Conservation (phyloP, 2,797 vertebrate genomes). For the Xenentodon cancila region DNA sequence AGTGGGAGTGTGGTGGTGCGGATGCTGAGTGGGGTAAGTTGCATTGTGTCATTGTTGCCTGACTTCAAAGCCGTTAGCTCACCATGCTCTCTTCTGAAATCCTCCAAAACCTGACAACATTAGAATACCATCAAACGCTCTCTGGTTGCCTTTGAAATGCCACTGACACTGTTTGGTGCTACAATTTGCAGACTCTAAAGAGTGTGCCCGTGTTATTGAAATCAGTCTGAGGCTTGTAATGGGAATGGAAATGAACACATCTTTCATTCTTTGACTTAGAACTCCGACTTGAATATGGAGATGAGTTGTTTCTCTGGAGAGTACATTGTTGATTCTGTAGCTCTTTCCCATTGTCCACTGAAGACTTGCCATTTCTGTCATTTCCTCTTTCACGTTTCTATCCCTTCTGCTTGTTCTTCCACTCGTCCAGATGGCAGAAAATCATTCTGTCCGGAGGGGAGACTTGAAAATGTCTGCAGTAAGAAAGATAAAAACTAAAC, state of each 20-base stretch:
- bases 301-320: slow-evolving; percentile 67
- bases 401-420: slow-evolving; percentile 11
- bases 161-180: slow-evolving; percentile 78
- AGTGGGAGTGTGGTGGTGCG: slow-evolving; percentile 24
- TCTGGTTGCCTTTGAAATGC: slow-evolving; percentile 77
- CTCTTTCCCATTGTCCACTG: slow-evolving; percentile 43
- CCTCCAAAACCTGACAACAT: slow-evolving; percentile 77
- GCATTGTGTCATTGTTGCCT: slow-evolving; percentile 74
- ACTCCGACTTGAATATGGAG: slow-evolving; percentile 63
- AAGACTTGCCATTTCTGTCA: slow-evolving; percentile 19
- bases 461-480: slow-evolving; percentile 55
- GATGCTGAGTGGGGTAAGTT: slow-evolving; percentile 52
- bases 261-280: slow-evolving; percentile 75
- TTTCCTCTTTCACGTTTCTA: slow-evolving; percentile 16
- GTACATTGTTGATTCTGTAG: slow-evolving; percentile 66
- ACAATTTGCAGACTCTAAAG: slow-evolving; percentile 77
- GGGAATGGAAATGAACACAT: slow-evolving; percentile 80
- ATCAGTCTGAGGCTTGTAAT: slow-evolving; percentile 82
- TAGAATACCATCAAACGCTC: slow-evolving; percentile 83
- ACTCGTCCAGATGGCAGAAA: slow-evolving; percentile 38
- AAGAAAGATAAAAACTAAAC: slow-evolving; percentile 45
- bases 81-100: slow-evolving; percentile 60
- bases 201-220: slow-evolving; percentile 77
- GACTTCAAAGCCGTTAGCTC: slow-evolving; percentile 78
- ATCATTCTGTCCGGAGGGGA: slow-evolving; percentile 46